Evolutionary conservation across 2,797 vertebrate genomes (phyloP), one percentile per base, ranked within the genome.

Genomic region (Darevskia mixta): DNA sequence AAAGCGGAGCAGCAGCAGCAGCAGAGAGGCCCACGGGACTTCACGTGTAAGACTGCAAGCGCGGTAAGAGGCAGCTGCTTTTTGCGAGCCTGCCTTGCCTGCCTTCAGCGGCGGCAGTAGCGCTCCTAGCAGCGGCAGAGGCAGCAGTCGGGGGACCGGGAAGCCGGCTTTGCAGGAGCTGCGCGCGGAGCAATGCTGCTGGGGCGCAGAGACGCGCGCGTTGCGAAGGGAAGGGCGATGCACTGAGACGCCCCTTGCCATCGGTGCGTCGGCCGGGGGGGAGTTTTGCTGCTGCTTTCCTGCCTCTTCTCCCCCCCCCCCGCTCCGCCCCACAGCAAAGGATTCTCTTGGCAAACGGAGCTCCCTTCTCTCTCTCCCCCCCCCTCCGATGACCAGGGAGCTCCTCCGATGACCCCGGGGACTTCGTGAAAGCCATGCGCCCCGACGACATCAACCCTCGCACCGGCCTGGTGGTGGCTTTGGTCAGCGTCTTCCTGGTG

Each of bases 401-500:
- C 45, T 13, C 25, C 72, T 38, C 64, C 73, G 1, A 87, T 20
- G 85, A 78, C 20, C 91, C 64, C 58, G 72, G 2, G 72, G n/a
- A 86, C 80, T 95, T 96, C 96, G 95, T 71, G 67, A 94, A 93
- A 92, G 96, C 95, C 91, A 96, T 98, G 96, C 95, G 97, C 94
- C 96, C 97, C 79, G 98, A 98, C 86, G 97, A 97, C 92, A 98
- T 98, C 90, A 97, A 97, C 86, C 97, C 97, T 5, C 96, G 98
- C 83, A 98, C 98, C 8, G 98, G 98, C 77, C 96, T 98, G 88
- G 97, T 98, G 88, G 97, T 98, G 93, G 98, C 98, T 88, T 91
- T 98, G 91, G 97, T 98, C 92, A 98, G 97, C 69, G 97, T 98
- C 90, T 97, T 98, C 94, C 93, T 98, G 82, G 97, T 98, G 77